phyloP scores from a whole-genome alignment of 2,888 invertebrate genomes.

The Stenurella melanura region DNA sequence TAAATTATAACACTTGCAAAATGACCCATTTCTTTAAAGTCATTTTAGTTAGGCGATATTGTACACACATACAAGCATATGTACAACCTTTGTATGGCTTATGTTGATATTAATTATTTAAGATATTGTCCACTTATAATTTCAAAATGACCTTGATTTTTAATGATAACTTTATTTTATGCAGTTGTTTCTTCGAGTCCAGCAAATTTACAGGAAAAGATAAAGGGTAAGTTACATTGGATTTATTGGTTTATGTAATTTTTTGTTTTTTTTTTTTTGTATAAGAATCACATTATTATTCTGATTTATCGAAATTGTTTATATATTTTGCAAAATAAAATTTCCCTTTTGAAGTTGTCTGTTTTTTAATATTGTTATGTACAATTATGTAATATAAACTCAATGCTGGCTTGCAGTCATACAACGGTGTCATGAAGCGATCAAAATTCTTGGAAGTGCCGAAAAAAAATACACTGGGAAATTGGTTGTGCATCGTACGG shows the following conservation, averaged over 20 bases:
- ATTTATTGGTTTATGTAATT: conserved; percentile 21
- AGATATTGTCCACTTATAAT: not conserved
- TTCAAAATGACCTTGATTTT: not conserved
- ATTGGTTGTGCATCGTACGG: conserved; percentile 59
- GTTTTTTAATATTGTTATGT: conserved; percentile 22
- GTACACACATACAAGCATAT: too few species aligned
- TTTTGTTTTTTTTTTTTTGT: conserved; percentile 17
- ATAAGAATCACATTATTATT: not conserved
- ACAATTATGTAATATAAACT: conserved; percentile 40
- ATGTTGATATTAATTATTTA: not conserved
- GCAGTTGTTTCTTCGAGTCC: conserved; percentile 65
- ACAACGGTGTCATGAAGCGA: conserved; percentile 71
- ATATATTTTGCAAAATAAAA: conserved; percentile 30
- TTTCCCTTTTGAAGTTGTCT: not conserved
- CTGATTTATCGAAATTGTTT: not conserved
- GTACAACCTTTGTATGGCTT: too few species aligned
- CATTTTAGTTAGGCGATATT: too few species aligned
- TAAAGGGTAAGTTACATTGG: conserved; percentile 70
- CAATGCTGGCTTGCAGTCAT: conserved; percentile 69
- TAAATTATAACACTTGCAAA: too few species aligned
- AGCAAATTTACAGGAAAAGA: conserved; percentile 69
- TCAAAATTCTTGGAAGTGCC: conserved; percentile 64
- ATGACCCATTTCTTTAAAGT: too few species aligned
- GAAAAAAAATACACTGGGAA: conserved; percentile 64
- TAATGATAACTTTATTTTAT: conserved; percentile 54